A percentile compares a stretch with the other conserved stretches of the same genome.
phyloP scores from a whole-genome alignment of 2,888 invertebrate species.

The Teleogryllus oceanicus region DNA sequence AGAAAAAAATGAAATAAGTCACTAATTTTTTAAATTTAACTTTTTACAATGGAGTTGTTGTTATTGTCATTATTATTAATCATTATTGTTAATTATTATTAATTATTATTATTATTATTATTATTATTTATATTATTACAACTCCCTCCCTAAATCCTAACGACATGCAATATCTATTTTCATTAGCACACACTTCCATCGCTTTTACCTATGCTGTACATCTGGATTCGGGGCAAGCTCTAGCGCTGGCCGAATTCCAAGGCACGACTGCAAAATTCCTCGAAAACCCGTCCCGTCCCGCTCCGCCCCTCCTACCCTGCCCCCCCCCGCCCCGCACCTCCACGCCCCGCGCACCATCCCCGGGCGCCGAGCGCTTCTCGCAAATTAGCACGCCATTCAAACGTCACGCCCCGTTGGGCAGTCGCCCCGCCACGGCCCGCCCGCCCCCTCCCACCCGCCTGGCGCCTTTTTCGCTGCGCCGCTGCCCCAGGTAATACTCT shows the following conservation, averaged over 20 bases:
- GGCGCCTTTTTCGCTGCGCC: neutral
- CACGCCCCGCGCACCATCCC: neutral
- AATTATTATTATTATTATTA: too few species aligned
- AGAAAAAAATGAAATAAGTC: too few species aligned
- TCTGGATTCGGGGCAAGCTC: too few species aligned
- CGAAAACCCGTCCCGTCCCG: neutral
- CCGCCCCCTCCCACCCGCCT: neutral
- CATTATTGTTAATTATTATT: too few species aligned
- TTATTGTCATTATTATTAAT: too few species aligned
- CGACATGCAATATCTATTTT: too few species aligned
- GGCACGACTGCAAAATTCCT: neutral
- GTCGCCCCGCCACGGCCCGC: neutral
- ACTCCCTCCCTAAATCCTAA: too few species aligned
- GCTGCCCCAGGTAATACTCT: neutral
- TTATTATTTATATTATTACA: too few species aligned
- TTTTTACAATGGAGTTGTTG: too few species aligned
- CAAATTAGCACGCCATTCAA: constrained; percentile 3
- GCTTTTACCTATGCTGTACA: too few species aligned
- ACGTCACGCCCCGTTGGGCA: constrained; percentile 3
- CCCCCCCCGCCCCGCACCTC: neutral
- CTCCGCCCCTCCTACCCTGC: neutral
- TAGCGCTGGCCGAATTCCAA: neutral
- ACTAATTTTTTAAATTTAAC: too few species aligned
- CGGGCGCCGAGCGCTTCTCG: neutral
- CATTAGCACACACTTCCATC: too few species aligned